phyloP scores from a whole-genome alignment of 2,113 vertebrate species.

The Hippocampus mohnikei region DNA sequence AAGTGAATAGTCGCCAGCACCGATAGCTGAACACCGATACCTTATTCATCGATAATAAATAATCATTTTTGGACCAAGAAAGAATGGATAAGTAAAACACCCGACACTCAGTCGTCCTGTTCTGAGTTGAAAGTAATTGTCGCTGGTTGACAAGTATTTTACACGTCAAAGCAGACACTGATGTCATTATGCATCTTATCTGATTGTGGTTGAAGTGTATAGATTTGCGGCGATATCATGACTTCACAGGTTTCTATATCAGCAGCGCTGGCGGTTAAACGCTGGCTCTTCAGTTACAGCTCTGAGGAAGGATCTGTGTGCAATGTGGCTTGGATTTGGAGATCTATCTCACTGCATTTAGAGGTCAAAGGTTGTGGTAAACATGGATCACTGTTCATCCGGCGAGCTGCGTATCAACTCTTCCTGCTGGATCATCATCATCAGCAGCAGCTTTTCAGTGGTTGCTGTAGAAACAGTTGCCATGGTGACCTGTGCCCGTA shows the following conservation, averaged over 20 bases:
- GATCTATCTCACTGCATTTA: background rate
- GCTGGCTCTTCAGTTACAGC: background rate
- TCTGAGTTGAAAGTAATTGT: background rate
- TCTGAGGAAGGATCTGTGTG: background rate
- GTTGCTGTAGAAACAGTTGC: constrained; percentile 65
- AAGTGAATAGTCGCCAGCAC: no score
- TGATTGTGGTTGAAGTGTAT: background rate
- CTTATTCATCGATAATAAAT: no score
- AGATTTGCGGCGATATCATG: background rate
- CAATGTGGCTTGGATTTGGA: background rate
- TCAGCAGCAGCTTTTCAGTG: constrained; percentile 52
- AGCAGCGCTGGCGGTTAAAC: background rate
- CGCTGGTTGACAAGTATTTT: background rate
- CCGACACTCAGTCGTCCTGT: background rate
- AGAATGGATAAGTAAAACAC: background rate
- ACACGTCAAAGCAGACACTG: background rate
- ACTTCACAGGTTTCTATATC: background rate
- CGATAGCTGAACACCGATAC: no score
- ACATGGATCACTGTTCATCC: constrained; percentile 20
- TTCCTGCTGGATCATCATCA: constrained; percentile 46
- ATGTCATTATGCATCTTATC: background rate
- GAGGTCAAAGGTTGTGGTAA: constrained; percentile 34
- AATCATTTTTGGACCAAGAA: no score
- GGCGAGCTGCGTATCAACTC: constrained; percentile 33
- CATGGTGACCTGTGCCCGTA: constrained; percentile 57